Evolutionary conservation across 2,113 vertebrate species (phyloP).

Genomic region (Sclerurus mexicanus): DNA sequence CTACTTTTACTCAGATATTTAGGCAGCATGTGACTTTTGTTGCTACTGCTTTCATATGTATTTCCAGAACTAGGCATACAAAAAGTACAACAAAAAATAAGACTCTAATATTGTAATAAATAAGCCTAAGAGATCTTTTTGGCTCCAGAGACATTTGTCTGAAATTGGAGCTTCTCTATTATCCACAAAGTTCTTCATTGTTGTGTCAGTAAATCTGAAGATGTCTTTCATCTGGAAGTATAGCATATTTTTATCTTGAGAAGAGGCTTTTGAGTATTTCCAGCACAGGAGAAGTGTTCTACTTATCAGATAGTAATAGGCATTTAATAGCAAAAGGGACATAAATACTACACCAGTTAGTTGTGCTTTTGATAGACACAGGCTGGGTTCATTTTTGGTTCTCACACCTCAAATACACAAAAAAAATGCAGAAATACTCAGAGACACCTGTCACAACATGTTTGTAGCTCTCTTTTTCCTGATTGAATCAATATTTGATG

Average conservation of each 20-base stretch:
- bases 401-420: neutral
- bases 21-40: neutral
- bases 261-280: neutral
- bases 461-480: neutral
- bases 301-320: neutral
- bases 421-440: neutral
- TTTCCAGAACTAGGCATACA: neutral
- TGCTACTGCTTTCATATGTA: neutral
- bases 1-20: neutral
- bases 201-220: neutral
- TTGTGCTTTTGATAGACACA: neutral
- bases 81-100: neutral
- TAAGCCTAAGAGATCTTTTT: neutral
- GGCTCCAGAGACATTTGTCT: neutral
- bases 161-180: neutral
- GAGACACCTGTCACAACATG: neutral
- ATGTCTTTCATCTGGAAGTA: neutral
- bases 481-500: neutral
- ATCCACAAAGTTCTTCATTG: neutral
- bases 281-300: neutral
- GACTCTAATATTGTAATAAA: neutral
- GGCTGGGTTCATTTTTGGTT: neutral
- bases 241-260: neutral
- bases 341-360: neutral
- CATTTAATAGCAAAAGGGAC: neutral